Evolutionary conservation across 2,888 invertebrate species (phyloP), one percentile per base, ranked within the genome.

Genomic region (Oscheius sp.): DNA sequence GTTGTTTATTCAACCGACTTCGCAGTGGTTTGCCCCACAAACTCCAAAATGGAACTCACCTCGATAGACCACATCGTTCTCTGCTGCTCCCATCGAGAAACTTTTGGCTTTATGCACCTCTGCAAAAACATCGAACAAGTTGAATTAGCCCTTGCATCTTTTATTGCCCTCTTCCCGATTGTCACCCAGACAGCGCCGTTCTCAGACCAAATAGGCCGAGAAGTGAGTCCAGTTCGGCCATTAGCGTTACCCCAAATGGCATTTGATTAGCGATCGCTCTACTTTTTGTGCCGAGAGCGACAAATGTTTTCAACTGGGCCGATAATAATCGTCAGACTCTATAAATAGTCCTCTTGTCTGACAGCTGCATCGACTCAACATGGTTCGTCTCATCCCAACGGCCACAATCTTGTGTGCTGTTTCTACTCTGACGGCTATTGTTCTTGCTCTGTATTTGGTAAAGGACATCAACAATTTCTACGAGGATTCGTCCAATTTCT

Each of bases 271-370:
- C 13, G n/a, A 32, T 63, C 63, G 50, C 21, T 11, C 63, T 29
- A 63, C 63, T 63, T 63, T 63, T 63, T 63, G 29, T 47, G 47
- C 42, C 48, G 63, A 48, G 48, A 63, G 63, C 63, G 47, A 29
- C 42, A 29, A 63, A 21, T 48, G 48, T 63, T 48, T 63, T 63
- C 63, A 11, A 33, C 58, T 32, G 33, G 42, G 42, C 42, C 35
- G 63, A 63, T 63, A 7, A 47, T 63, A 63, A 63, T 63, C 63
- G 42, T 35, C n/a, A 29, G n/a, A 10, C 63, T 48, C 48, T 63
- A 63, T 63, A 63, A 63, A 63, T 48, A 63, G 42, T 7, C 42
- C 4, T 42, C 63, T 7, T n/a, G 50, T 21, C 9, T 29, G 63
- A 11, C 42, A 42, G 42, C 42, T 5, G 42, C 42, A 42, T 42